Percentiles rank a stretch among this genome's conserved stretches.
phyloP scores from a whole-genome alignment of 2,888 invertebrate species.

The Eilema griseolum region DNA sequence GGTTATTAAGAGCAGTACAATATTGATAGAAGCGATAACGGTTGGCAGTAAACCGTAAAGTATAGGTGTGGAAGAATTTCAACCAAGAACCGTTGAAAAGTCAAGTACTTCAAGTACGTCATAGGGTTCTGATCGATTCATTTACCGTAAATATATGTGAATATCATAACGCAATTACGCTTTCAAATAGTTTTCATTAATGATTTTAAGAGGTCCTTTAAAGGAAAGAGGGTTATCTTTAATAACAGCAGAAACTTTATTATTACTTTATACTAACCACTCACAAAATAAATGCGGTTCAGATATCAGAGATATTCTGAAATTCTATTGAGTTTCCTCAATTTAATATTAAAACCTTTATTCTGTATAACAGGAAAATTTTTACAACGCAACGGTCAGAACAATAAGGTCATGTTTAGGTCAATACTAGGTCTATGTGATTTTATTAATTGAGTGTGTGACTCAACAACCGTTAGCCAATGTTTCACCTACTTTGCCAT shows the following conservation, averaged over 20 bases:
- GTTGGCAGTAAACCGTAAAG: conserved; percentile 7
- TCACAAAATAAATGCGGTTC: too few species aligned
- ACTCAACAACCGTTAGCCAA: conserved; percentile 6
- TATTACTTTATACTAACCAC: too few species aligned
- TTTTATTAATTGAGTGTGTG: background rate
- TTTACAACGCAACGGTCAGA: background rate
- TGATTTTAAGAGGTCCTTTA: too few species aligned
- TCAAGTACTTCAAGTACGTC: too few species aligned
- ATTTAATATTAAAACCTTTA: background rate
- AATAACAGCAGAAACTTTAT: too few species aligned
- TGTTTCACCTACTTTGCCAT: conserved; percentile 14
- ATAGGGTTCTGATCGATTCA: too few species aligned
- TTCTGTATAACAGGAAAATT: background rate
- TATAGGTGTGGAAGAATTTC: conserved; percentile 19
- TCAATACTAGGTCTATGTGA: background rate
- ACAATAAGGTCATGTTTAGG: background rate
- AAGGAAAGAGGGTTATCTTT: too few species aligned
- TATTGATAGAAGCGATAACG: conserved; percentile 42
- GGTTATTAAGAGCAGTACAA: conserved; percentile 38
- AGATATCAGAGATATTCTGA: too few species aligned
- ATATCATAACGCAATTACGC: too few species aligned
- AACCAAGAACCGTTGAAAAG: background rate
- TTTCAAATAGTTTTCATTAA: too few species aligned
- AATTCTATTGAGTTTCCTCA: background rate
- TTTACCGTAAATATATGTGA: too few species aligned